These are phyloP conservation scores for Linnaemya tessellans DNA, from an alignment of 2,888 invertebrate genomes.

Conservation along the genomic window DNA sequence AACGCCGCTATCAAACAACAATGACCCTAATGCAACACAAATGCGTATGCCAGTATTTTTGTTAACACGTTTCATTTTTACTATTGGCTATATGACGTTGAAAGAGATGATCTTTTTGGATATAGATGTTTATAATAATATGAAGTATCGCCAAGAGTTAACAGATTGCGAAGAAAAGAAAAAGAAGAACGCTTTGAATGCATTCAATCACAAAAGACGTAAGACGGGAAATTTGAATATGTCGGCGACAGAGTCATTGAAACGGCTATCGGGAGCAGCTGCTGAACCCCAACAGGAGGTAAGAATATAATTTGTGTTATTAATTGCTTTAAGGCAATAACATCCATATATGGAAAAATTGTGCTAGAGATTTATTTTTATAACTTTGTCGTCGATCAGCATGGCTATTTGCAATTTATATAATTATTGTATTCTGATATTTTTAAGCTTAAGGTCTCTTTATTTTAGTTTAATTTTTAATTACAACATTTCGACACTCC, in stretches of 20 bases:
- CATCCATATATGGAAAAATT: too few species aligned
- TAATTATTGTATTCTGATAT: too few species aligned
- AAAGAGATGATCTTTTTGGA: constrained; percentile 93
- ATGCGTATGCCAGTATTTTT: constrained; percentile 80
- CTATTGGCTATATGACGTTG: constrained; percentile 91
- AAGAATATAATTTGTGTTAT: constrained; percentile 32
- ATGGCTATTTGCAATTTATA: too few species aligned
- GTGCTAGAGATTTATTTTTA: too few species aligned
- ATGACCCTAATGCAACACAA: constrained; percentile 28
- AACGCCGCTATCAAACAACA: background rate
- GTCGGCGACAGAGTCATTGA: constrained; percentile 82
- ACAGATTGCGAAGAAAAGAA: constrained; percentile 80
- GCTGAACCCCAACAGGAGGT: constrained; percentile 83
- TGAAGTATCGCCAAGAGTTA: constrained; percentile 87
- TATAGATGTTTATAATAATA: constrained; percentile 91
- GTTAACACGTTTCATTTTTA: constrained; percentile 85
- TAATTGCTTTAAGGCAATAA: too few species aligned
- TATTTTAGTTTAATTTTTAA: too few species aligned
- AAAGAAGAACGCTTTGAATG: constrained; percentile 79
- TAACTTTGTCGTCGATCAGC: too few species aligned
- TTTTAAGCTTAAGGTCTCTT: too few species aligned
- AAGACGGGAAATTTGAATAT: constrained; percentile 78
- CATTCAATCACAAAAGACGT: constrained; percentile 75
- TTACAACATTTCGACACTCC: too few species aligned
- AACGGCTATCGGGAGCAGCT: constrained; percentile 80